Conservation (phyloP, 1,140 invertebrate genomes). For the Cherax quadricarinatus region DNA sequence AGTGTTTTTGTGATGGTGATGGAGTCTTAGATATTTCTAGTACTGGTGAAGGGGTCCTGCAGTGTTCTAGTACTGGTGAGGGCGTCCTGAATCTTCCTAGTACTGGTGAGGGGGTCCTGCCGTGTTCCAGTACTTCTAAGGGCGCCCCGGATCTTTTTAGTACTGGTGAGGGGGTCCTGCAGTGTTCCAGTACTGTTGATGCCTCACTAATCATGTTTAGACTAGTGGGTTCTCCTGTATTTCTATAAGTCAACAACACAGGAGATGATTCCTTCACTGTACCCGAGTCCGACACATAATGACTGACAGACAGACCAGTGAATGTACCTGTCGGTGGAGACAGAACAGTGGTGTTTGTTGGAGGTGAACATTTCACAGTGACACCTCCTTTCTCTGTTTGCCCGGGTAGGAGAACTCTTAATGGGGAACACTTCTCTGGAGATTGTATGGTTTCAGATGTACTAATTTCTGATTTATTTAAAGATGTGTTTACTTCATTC, state of each 20-base stretch:
- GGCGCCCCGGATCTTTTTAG: too few species aligned
- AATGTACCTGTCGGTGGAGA: not conserved
- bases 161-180: too few species aligned
- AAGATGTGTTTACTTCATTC: not conserved
- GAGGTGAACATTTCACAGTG: not conserved
- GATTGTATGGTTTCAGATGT: not conserved
- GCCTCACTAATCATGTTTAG: not conserved
- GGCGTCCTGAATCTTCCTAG: not conserved
- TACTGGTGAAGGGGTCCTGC: too few species aligned
- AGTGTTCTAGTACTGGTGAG: not conserved
- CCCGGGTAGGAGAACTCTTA: not conserved
- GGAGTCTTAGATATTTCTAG: too few species aligned
- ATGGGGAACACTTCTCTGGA: not conserved
- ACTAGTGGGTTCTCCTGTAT: not conserved
- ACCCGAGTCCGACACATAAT: not conserved
- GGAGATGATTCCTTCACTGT: not conserved
- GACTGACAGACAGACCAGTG: not conserved
- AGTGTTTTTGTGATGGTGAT: too few species aligned
- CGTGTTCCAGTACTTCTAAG: not conserved
- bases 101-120: not conserved
- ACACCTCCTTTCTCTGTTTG: too few species aligned
- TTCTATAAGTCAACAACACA: not conserved
- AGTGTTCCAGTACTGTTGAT: not conserved
- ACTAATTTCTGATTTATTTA: not conserved
- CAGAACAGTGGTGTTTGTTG: not conserved